phyloP scores from a whole-genome alignment of 2,113 vertebrate species.

The Aplodontia rufa region DNA sequence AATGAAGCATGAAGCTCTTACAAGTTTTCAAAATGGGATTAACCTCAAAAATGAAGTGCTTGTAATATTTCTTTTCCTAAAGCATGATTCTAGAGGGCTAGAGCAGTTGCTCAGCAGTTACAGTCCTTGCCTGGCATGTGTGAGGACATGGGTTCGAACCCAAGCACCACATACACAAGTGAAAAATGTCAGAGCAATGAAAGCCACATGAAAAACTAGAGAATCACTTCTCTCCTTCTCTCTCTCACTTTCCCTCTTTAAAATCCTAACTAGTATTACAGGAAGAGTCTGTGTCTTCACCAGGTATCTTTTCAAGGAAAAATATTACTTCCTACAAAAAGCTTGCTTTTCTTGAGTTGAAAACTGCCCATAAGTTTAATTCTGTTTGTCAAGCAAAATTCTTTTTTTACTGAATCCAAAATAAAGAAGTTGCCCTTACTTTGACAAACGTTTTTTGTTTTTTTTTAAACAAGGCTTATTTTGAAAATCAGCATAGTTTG shows the following conservation, averaged over 20 bases:
- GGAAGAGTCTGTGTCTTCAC: background rate
- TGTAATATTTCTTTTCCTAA: background rate
- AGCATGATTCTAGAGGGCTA: too few relatives aligned
- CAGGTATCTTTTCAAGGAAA: background rate
- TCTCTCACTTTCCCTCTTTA: too few relatives aligned
- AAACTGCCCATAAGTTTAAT: background rate
- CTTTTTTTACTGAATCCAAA: background rate
- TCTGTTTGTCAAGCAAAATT: background rate
- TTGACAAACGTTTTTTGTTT: background rate
- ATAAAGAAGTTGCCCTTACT: background rate
- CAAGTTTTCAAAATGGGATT: background rate
- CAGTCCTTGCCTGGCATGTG: too few relatives aligned
- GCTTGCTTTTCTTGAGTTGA: background rate
- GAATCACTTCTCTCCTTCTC: too few relatives aligned
- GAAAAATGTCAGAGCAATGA: too few relatives aligned
- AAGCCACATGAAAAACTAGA: too few relatives aligned
- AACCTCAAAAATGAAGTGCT: background rate
- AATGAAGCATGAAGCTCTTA: background rate
- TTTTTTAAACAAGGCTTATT: background rate
- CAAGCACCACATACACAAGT: too few relatives aligned
- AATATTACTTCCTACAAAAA: background rate
- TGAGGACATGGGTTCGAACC: too few relatives aligned
- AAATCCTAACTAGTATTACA: background rate
- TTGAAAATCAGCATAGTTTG: background rate
- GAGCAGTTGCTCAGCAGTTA: too few relatives aligned